phyloP scores from a whole-genome alignment of 2,113 vertebrate species.

The Rhinopomastus cyanomelas region DNA sequence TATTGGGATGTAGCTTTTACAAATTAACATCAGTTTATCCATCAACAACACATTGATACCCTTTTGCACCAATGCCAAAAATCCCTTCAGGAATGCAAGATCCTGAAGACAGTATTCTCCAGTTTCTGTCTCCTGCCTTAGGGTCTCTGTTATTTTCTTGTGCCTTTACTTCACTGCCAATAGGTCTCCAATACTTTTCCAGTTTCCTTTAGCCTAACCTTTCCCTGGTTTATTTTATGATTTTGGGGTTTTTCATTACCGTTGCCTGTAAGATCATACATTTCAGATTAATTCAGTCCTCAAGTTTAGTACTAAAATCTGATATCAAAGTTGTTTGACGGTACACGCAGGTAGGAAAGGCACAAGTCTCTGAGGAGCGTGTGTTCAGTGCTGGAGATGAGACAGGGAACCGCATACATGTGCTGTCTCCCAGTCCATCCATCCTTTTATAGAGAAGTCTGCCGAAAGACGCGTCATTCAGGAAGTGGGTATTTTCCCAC shows the following conservation, averaged over 20 bases:
- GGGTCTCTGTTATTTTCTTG: neutral
- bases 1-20: neutral
- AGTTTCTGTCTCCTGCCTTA: neutral
- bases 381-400: neutral
- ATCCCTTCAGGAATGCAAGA: neutral
- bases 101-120: neutral
- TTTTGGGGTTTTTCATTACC: neutral
- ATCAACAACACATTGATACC: neutral
- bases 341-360: neutral
- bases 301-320: neutral
- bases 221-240: neutral
- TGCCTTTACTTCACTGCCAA: neutral
- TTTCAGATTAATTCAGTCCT: neutral
- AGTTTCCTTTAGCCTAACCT: neutral
- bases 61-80: neutral
- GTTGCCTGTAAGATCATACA: neutral
- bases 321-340: neutral
- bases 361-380: neutral
- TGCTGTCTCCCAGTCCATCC: neutral
- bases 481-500: neutral
- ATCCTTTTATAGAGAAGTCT: neutral
- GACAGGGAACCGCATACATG: neutral
- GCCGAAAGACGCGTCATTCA: neutral
- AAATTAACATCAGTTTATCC: neutral
- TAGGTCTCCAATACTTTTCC: neutral